These are phyloP conservation scores for Coregonus clupeaformis DNA, from an alignment of 2,113 vertebrate species.

Conservation along the genomic window DNA sequence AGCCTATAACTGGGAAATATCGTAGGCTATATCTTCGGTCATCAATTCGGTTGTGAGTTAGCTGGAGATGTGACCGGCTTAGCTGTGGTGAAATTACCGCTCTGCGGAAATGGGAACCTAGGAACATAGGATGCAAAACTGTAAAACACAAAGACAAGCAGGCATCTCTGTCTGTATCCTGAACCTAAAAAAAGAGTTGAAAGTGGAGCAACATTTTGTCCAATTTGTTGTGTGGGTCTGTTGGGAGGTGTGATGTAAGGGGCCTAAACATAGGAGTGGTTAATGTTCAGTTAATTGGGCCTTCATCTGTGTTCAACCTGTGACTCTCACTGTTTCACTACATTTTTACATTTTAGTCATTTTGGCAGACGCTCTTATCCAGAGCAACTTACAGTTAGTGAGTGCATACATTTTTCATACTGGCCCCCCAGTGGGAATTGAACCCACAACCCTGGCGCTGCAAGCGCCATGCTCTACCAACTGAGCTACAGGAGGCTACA, in stretches of 20 bases:
- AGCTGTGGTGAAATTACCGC: background rate
- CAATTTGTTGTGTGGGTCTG: conserved; percentile 4
- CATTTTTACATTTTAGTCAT: too few relatives aligned
- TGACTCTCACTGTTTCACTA: background rate
- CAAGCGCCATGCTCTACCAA: too few relatives aligned
- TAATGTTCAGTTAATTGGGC: conserved; percentile 37
- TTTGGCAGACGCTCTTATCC: too few relatives aligned
- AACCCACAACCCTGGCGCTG: too few relatives aligned
- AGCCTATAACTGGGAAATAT: background rate
- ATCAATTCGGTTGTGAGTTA: too few relatives aligned
- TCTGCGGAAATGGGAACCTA: background rate
- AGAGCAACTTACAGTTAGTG: too few relatives aligned
- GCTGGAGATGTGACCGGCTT: background rate
- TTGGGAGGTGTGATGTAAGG: conserved; percentile 10
- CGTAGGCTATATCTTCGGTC: background rate
- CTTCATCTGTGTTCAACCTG: conserved; percentile 16
- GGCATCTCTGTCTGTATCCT: background rate
- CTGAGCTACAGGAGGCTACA: too few relatives aligned
- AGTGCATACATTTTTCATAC: too few relatives aligned
- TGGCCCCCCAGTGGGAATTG: too few relatives aligned
- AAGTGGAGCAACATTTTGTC: conserved; percentile 26
- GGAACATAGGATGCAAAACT: too few relatives aligned
- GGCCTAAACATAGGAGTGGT: conserved; percentile 3
- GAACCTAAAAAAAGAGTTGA: background rate
- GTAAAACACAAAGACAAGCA: background rate